These are phyloP conservation scores for Ailurus styani DNA, from an alignment of 2,113 vertebrate genomes.

Conservation along the genomic window DNA sequence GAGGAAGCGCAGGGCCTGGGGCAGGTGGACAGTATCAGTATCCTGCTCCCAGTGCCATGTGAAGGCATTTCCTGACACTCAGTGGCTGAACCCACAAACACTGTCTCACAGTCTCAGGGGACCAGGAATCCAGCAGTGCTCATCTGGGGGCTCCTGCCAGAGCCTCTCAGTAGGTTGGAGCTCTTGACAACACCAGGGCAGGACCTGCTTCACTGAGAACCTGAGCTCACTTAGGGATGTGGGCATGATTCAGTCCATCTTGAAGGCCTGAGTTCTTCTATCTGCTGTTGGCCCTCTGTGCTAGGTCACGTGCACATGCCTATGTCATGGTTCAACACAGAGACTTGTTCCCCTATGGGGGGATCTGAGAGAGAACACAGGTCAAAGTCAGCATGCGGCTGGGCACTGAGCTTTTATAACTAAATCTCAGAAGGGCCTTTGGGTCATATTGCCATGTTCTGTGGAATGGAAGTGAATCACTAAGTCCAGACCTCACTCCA, in stretches of 20 bases:
- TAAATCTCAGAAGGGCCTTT: not conserved
- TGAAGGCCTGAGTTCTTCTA: not conserved
- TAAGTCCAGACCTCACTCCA: not conserved
- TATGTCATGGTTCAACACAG: not conserved
- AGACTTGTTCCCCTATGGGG: not conserved
- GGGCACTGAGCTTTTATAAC: not conserved
- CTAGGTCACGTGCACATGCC: not conserved
- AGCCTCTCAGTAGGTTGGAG: not conserved
- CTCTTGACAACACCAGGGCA: not conserved
- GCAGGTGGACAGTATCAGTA: not conserved
- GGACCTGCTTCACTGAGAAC: not conserved
- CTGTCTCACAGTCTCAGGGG: not conserved
- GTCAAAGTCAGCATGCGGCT: not conserved
- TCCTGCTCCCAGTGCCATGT: not conserved
- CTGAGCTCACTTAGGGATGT: too few relatives aligned
- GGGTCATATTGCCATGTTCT: not conserved
- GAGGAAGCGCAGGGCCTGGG: not conserved
- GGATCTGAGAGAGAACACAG: not conserved
- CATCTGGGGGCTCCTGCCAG: too few relatives aligned
- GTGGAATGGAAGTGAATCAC: not conserved
- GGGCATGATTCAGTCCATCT: not conserved
- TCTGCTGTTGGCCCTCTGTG: not conserved
- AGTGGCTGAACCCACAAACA: not conserved
- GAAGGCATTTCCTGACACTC: not conserved
- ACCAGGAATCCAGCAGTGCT: not conserved